Evolutionary conservation across 2,888 invertebrate species (phyloP), one percentile per base, ranked within the genome.

Genomic region (Dryococelus australis): DNA sequence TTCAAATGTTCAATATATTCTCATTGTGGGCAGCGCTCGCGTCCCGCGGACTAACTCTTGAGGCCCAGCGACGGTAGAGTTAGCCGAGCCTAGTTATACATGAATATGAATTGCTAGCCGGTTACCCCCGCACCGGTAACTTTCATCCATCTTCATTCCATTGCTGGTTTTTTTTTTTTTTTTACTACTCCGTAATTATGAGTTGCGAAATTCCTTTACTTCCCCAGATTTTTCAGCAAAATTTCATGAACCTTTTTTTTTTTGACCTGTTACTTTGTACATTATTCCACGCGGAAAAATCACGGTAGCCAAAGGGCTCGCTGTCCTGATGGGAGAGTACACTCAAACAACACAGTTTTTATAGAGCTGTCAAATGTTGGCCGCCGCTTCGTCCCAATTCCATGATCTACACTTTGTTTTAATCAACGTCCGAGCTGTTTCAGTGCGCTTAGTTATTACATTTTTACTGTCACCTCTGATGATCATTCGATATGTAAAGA

Each of bases 1-100:
- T 65, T 65, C 65, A 65, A 65, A 65, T 65, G 65, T n/a, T 24
- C 65, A 65, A 65, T 65, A 65, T 65, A 65, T 65, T n/a, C 65
- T 65, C 65, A 65, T 65, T n/a, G 65, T 20, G 20, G 65, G 24
- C 10, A 65, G 47, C 12, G 47, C 4, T 47, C 47, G 10, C n/a
- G n/a, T n/a, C n/a, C 35, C 35, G 51, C 65, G 65, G 65, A 65
- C 65, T 9, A 65, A n/a, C 65, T 65, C 65, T 65, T 65, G 65
- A 65, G 65, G 6, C 65, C 20, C 65, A 8, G 65, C 20, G 24
- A 65, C n/a, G 65, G 65, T 65, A 6, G 65, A 65, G 65, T 65
- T 65, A 8, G 65, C 20, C 8, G 65, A 8, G 65, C 13, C 24
- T 20, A n/a, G 65, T 65, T 24, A 16, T n/a, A n/a, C 65, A 65